Evolutionary conservation across 2,113 vertebrate genomes (phyloP).

Genomic region (Pygoscelis adeliae): DNA sequence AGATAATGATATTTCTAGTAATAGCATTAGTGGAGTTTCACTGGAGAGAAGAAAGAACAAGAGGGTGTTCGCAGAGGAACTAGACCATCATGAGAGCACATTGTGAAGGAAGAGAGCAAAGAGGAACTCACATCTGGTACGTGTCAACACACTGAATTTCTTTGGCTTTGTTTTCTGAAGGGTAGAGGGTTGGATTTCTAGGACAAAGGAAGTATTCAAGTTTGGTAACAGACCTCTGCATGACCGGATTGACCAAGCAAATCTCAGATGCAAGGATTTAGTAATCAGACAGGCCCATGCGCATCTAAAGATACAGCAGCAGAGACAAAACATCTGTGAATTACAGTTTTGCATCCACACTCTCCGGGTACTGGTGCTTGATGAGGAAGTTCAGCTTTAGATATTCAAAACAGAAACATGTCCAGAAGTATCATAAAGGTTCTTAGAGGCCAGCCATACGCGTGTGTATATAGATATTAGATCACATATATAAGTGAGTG

Average conservation of each 20-base stretch:
- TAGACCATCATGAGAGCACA: background rate
- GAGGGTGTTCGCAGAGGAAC: background rate
- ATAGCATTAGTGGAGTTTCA: background rate
- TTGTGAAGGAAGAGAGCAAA: background rate
- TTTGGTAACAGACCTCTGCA: background rate
- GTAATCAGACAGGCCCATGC: rapidly evolving
- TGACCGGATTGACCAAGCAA: rapidly evolving
- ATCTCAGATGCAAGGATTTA: background rate
- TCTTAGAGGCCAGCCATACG: background rate
- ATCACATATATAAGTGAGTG: background rate
- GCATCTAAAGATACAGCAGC: background rate
- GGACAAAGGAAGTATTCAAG: background rate
- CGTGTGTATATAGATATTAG: background rate
- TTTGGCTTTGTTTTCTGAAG: background rate
- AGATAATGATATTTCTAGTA: background rate
- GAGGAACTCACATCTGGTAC: background rate
- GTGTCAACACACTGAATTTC: background rate
- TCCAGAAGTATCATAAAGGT: background rate
- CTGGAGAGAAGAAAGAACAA: background rate
- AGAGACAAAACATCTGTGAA: background rate
- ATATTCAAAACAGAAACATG: background rate
- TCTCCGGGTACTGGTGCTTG: background rate
- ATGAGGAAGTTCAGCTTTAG: background rate
- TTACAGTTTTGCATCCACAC: background rate
- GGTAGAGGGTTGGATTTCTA: background rate